Base-by-base conservation (phyloP, 2,797 vertebrate species). In the Enteromius viviparus region DNA sequence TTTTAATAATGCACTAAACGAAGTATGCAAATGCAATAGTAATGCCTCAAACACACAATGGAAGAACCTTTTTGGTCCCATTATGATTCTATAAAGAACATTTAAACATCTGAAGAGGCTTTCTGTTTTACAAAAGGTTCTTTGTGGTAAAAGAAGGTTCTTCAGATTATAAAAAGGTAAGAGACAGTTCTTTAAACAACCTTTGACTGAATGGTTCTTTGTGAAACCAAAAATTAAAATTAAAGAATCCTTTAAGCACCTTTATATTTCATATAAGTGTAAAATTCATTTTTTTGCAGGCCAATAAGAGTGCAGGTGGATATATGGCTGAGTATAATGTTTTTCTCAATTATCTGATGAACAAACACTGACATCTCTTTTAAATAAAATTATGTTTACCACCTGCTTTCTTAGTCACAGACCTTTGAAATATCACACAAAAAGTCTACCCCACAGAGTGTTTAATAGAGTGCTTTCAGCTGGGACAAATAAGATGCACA, bases 11-110 rank as follows among this genome's bases (percentile, higher is more conserved):
- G 26, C 45, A 66, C 42, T 66, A 49, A 34, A 66, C 6, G 1
- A 78, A n/a, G 23, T 49, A 32, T n/a, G 60, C 76, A 49, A 65
- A 66, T 66, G 6, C 12, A 77, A 78, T 77, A 9, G 47, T 29
- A 47, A 47, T 19, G 8, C 1, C 42, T 17, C 1, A 19, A 34
- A 77, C 6, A 68, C 19, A 53, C 15, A 45, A 12, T 45, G 12
- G 42, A 12, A 45, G 10, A 45, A 45, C 42, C 42, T 42, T 45
- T 45, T 12, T 45, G 42, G 42, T 45, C 10, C 42, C 42, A 12
- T 45, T 12, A 45, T 45, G 11, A 12, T 45, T 45, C 42, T 12
- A 45, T 45, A 12, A 45, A 45, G 11, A 45, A 45, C 42, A 11
- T 45, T 45, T 45, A 45, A 45, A 26, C 42, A 45, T 45, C 42